A percentile compares a stretch with the other conserved stretches of the same genome.
These are phyloP conservation scores for Crematogaster levior DNA, from an alignment of 2,888 invertebrate species.

Conservation along the genomic window DNA sequence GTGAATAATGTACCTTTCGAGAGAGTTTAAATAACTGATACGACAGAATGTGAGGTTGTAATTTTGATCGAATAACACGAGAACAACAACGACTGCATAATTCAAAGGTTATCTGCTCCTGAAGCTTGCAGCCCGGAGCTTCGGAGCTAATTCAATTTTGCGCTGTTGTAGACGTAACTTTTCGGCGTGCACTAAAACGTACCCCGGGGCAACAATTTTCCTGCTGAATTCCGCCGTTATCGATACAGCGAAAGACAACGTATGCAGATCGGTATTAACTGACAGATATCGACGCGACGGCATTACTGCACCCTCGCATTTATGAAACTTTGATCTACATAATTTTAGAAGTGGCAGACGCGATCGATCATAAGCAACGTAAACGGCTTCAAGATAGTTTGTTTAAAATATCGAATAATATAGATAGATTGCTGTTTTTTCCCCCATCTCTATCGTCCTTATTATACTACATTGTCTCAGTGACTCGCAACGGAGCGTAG, in stretches of 20 bases:
- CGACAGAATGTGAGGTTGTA: constrained; percentile 39
- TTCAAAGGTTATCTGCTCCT: constrained; percentile 52
- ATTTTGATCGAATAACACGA: constrained; percentile 51
- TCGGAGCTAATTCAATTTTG: constrained; percentile 50
- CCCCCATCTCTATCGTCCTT: not conserved
- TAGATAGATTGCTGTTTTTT: not conserved
- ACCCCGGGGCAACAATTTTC: constrained; percentile 50
- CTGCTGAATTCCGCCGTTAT: constrained; percentile 46
- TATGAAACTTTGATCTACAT: constrained; percentile 24
- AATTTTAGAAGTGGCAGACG: constrained; percentile 2
- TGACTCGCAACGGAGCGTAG: not conserved
- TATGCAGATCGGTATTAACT: constrained; percentile 39
- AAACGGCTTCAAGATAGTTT: constrained; percentile 7
- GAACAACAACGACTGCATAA: constrained; percentile 55
- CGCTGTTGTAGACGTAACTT: constrained; percentile 54
- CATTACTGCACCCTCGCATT: constrained; percentile 5
- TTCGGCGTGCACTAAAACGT: constrained; percentile 52
- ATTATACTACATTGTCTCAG: not conserved
- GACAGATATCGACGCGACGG: constrained; percentile 29
- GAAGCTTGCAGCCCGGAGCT: constrained; percentile 49
- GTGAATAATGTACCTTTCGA: constrained; percentile 29
- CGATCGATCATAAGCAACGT: constrained; percentile 21
- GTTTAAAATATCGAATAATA: constrained; percentile 11
- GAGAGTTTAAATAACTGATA: constrained; percentile 50
- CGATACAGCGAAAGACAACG: constrained; percentile 43